Evolutionary conservation across 2,888 invertebrate species (phyloP), one percentile per base, ranked within the genome.

Genomic region (Troglohyphantes excavatus): DNA sequence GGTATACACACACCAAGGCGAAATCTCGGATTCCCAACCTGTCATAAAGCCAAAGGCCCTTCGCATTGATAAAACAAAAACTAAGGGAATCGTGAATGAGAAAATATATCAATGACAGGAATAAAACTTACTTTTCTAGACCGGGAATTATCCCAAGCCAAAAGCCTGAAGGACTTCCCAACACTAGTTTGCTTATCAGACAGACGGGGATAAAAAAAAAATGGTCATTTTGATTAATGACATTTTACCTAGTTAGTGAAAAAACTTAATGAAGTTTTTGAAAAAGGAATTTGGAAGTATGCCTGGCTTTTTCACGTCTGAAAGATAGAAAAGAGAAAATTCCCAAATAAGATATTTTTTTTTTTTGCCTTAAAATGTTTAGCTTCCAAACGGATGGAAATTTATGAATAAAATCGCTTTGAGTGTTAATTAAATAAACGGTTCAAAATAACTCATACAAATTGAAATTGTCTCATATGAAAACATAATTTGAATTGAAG

Each of bases 31-130:
- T 53, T 53, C 53, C n/a, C 17, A 53, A 53, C 7, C 53, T 53
- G 53, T 53, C 53, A 53, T 53, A 53, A 9, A 53, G 53, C 53
- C 53, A 53, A 53, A 53, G n/a, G 53, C 53, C 9, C 53, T 17
- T 53, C 53, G 17, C 53, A 53, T 53, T 53, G 53, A 53, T 53
- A 53, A 53, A 53, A 13, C n/a, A 53, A 53, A 53, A 53, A 53
- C n/a, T 13, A 53, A n/a, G 53, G 2, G 53, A n/a, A n/a, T 13
- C 13, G 1, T 53, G 53, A 2, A 53, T 53, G 53, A n/a, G 53
- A 17, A 53, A 53, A 53, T 53, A 53, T 53, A 53, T 53, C 53
- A 53, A 53, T 53, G 53, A 53, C 53, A 53, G 0, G 53, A 53
- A 11, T 53, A 53, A 53, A 53, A 53, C 2, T 1, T 1, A 53